Conservation (phyloP, 2,888 invertebrate genomes). For the Pyrgus malvae region DNA sequence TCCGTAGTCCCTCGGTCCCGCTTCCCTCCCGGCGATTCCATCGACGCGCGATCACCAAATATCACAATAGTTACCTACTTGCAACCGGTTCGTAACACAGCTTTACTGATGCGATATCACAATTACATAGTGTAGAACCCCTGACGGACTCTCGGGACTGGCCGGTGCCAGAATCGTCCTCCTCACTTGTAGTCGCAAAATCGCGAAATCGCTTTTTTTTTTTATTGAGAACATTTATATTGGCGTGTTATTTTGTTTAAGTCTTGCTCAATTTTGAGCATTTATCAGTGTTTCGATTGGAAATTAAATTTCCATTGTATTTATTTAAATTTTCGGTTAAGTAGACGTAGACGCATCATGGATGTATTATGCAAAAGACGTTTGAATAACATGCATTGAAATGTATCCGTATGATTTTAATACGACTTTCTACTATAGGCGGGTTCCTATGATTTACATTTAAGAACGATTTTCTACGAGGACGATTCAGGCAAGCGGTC, state of each 20-base stretch:
- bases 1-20: conserved; percentile 32
- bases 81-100: conserved; percentile 78
- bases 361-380: conserved; percentile 3
- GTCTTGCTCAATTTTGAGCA: conserved; percentile 11
- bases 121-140: conserved; percentile 51
- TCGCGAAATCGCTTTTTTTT: conserved; percentile 1
- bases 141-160: conserved; percentile 29
- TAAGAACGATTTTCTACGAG: neutral
- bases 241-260: conserved; percentile 15
- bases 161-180: conserved; percentile 29
- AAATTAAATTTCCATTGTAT: conserved; percentile 25
- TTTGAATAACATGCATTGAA: neutral
- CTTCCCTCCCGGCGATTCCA: conserved; percentile 34
- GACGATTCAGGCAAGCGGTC: conserved; percentile 51
- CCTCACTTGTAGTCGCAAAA: conserved; percentile 2
- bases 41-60: conserved; percentile 64
- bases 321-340: conserved; percentile 14
- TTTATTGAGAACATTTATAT: conserved; percentile 6
- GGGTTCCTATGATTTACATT: conserved; percentile 22
- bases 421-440: conserved; percentile 8
- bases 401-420: conserved; percentile 1
- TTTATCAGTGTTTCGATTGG: conserved; percentile 13
- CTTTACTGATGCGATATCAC: conserved; percentile 77
- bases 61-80: conserved; percentile 81
- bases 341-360: conserved; percentile 7